phyloP scores from a whole-genome alignment of 2,113 vertebrate genomes.

The Saccopteryx leptura region DNA sequence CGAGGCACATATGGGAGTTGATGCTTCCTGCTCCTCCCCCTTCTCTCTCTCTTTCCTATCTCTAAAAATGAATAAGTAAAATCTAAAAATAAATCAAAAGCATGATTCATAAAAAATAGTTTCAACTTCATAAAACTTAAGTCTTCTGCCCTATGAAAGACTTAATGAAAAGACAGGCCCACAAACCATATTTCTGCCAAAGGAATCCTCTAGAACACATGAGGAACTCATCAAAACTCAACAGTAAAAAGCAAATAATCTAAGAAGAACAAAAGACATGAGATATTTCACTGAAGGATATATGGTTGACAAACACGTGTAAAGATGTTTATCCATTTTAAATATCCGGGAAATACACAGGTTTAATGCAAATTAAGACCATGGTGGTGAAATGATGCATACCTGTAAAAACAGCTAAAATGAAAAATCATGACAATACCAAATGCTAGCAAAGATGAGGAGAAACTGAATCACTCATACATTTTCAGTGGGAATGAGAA shows the following conservation, averaged over 20 bases:
- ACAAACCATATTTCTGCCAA: not conserved
- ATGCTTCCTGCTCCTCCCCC: too few species aligned
- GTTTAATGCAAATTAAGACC: not conserved
- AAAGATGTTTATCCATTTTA: conserved; percentile 15
- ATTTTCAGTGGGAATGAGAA: not conserved
- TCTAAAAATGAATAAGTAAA: too few species aligned
- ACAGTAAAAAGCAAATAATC: not conserved
- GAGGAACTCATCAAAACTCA: conserved; percentile 18
- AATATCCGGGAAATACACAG: not conserved
- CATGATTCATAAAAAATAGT: conserved; percentile 27
- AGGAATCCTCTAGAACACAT: not conserved
- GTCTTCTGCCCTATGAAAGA: not conserved
- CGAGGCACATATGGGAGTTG: too few species aligned
- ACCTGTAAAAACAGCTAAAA: not conserved
- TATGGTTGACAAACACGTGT: not conserved
- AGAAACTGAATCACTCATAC: not conserved
- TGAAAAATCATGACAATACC: not conserved
- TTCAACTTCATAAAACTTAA: conserved; percentile 25
- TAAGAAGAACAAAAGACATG: not conserved
- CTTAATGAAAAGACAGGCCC: not conserved
- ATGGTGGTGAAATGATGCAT: not conserved
- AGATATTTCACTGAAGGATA: not conserved
- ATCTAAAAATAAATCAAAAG: not conserved
- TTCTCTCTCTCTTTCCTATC: too few species aligned
- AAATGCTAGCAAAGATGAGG: not conserved